A percentile compares a stretch with the other conserved stretches of the same genome.
phyloP scores from a whole-genome alignment of 2,113 vertebrate genomes.

The Myodes glareolus region DNA sequence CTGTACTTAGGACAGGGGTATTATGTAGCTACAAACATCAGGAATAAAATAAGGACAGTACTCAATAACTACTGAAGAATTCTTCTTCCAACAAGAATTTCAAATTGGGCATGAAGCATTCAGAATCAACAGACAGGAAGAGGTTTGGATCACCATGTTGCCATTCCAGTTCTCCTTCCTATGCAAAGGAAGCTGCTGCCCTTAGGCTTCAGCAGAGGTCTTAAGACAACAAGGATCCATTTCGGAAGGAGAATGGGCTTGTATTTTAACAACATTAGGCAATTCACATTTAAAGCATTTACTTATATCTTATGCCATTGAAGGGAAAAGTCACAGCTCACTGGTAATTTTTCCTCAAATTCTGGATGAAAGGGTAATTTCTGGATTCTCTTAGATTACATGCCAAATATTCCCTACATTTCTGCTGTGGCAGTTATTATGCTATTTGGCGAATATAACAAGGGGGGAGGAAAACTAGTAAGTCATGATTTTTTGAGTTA shows the following conservation, averaged over 20 bases:
- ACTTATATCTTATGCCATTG: neutral
- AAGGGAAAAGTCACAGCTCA: neutral
- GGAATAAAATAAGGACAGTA: neutral
- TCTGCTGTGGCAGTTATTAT: neutral
- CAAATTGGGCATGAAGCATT: conserved; percentile 18
- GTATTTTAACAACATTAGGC: neutral
- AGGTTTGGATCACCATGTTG: neutral
- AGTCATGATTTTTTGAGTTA: neutral
- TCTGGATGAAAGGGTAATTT: conserved; percentile 14
- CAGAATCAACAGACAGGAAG: conserved; percentile 47
- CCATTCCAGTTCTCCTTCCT: conserved; percentile 28
- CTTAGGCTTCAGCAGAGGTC: conserved; percentile 1
- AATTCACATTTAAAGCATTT: conserved; percentile 13
- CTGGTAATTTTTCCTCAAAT: conserved; percentile 1
- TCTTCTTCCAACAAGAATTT: conserved; percentile 44
- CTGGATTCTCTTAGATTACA: conserved; percentile 37
- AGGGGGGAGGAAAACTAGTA: conserved; percentile 12
- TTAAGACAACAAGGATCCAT: conserved; percentile 23
- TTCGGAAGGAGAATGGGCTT: conserved; percentile 38
- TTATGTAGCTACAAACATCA: neutral
- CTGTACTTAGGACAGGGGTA: neutral
- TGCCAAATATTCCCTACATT: conserved; percentile 18
- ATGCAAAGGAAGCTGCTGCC: neutral
- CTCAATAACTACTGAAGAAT: neutral
- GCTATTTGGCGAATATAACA: neutral